These are phyloP conservation scores for Parus major DNA, from an alignment of 2,113 vertebrate species.

Conservation along the genomic window DNA sequence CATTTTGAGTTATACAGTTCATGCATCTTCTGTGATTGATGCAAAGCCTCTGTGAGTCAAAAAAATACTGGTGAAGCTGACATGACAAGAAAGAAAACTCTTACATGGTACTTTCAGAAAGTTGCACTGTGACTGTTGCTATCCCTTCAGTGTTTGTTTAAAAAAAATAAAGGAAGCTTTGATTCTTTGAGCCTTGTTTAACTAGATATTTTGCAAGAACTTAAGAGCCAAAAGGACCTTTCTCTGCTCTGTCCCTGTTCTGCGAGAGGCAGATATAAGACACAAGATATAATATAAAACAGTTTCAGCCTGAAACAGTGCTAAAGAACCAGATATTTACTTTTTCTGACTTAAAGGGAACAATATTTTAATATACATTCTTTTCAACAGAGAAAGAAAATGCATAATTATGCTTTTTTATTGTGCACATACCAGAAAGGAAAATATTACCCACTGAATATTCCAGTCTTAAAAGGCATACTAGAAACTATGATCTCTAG, in stretches of 20 bases:
- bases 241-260: not conserved
- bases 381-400: constrained; percentile 1
- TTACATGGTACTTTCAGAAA: not conserved
- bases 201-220: not conserved
- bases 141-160: not conserved
- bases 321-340: not conserved
- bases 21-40: not conserved
- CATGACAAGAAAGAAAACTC: not conserved
- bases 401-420: not conserved
- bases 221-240: not conserved
- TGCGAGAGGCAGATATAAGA: not conserved
- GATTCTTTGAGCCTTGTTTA: not conserved
- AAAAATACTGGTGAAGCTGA: not conserved
- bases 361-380: not conserved
- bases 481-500: not conserved
- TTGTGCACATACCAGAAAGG: not conserved
- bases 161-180: not conserved
- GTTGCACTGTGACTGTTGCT: not conserved
- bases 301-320: not conserved
- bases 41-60: not conserved
- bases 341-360: not conserved
- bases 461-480: not conserved
- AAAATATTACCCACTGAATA: constrained; percentile 15
- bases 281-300: not conserved
- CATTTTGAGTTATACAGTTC: not conserved